Evolutionary conservation across 2,888 invertebrate genomes (phyloP), one percentile per base, ranked within the genome.

Genomic region (Mythimna loreyi): DNA sequence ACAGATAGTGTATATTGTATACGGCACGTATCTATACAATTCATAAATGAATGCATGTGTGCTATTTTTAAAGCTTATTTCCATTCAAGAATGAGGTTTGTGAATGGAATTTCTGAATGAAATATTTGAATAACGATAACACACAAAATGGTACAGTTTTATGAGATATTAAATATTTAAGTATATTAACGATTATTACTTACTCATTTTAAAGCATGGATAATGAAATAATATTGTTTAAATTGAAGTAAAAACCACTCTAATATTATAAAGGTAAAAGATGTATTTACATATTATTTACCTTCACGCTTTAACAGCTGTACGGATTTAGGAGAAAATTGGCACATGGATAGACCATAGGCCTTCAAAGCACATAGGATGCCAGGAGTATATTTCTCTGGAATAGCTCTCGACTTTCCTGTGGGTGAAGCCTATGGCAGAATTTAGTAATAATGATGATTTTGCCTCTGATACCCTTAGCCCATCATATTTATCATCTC

Each of bases 1-100:
- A 81, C 72, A 78, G 83, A 83, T 72, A 70, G 55, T 70, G 60
- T 60, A 65, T 75, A 71, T 73, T 79, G 69, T 67, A 70, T 74
- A 60, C 66, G 57, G 60, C 64, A 68, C 16, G 68, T 72, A 67
- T 19, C 67, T 72, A 58, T 71, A 79, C 60, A 66, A 72, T 58
- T 62, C 72, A 55, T 69, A 72, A 67, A 76, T 72, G 65, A 66
- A 73, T 73, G 49, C 62, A 67, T 74, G 65, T 56, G 59, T 74
- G 60, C 79, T 78, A 74, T 78, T 78, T 67, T 77, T 77, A 65
- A 67, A 62, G 64, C 47, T 60, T 66, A 28, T 52, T 77, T 40
- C 72, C 64, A 65, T 72, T 58, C 43, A 62, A 25, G 30, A 57
- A 50, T 65, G 52, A 53, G 9, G 28, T 55, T 50, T 59, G 25